Conservation (phyloP, 2,113 vertebrate genomes). For the Passer domesticus region DNA sequence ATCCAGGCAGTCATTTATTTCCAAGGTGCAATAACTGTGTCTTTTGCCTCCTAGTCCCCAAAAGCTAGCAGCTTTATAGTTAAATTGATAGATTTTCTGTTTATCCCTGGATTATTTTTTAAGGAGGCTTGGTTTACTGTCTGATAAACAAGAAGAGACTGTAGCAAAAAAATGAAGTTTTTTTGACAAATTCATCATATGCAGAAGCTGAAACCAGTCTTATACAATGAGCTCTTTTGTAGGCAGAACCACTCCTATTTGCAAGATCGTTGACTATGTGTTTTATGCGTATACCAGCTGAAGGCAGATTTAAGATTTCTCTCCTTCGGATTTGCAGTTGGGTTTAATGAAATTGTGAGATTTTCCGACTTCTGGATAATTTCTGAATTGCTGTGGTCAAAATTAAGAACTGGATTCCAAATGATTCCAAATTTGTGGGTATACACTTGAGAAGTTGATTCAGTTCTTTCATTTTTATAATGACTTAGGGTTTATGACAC, state of each 20-base stretch:
- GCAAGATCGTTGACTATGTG: fast-evolving
- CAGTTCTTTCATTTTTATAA: not conserved
- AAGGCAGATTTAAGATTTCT: not conserved
- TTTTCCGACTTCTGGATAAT: not conserved
- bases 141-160: not conserved
- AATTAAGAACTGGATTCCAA: not conserved
- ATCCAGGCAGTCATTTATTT: not conserved
- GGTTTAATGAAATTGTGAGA: not conserved
- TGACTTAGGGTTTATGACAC: not conserved
- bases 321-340: not conserved
- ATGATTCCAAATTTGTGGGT: not conserved
- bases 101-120: not conserved
- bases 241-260: not conserved
- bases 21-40: not conserved
- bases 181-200: not conserved
- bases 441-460: not conserved
- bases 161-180: not conserved
- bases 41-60: not conserved
- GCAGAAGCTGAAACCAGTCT: not conserved
- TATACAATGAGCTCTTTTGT: not conserved
- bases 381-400: not conserved
- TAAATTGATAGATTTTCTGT: not conserved
- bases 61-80: not conserved
- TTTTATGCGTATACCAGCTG: not conserved
- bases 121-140: not conserved